Percentiles rank a stretch among this genome's conserved stretches.
These are phyloP conservation scores for Dendrolimus houi DNA, from an alignment of 2,888 invertebrate species.

Conservation along the genomic window DNA sequence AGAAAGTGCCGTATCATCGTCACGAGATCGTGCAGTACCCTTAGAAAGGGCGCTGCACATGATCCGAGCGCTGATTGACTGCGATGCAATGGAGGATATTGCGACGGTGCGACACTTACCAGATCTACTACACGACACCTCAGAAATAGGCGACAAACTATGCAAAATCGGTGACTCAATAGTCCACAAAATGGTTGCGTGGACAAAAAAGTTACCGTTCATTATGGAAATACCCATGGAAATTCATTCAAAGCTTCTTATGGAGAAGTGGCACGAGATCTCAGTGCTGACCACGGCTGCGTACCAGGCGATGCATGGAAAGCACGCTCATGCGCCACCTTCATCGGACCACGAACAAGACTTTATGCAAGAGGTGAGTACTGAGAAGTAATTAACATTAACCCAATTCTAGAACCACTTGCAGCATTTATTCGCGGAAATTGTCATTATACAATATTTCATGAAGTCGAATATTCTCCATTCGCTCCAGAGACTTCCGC, in stretches of 20 bases:
- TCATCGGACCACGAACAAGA: slow-evolving; percentile 81
- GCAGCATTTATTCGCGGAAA: neutral
- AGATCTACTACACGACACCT: slow-evolving; percentile 92
- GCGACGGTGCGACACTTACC: slow-evolving; percentile 94
- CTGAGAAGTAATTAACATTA: neutral
- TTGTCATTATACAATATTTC: neutral
- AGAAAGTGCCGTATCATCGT: slow-evolving; percentile 92
- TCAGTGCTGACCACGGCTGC: slow-evolving; percentile 95
- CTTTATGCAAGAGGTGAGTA: slow-evolving; percentile 88
- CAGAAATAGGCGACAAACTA: slow-evolving; percentile 93
- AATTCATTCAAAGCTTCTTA: slow-evolving; percentile 95
- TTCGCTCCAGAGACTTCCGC: slow-evolving; percentile 67
- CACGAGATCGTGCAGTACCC: slow-evolving; percentile 87
- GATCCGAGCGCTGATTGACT: slow-evolving; percentile 95
- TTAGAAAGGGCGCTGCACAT: slow-evolving; percentile 90
- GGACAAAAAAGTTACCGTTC: slow-evolving; percentile 98
- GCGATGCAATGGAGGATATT: slow-evolving; percentile 97
- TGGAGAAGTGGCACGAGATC: slow-evolving; percentile 98
- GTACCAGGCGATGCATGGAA: slow-evolving; percentile 93
- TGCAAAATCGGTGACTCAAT: slow-evolving; percentile 98
- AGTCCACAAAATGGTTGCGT: slow-evolving; percentile 98
- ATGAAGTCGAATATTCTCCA: slow-evolving; percentile 36
- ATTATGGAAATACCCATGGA: slow-evolving; percentile 97
- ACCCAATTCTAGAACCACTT: neutral
- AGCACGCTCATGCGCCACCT: slow-evolving; percentile 61